phyloP scores from a whole-genome alignment of 2,888 invertebrate species.

The Polietes domitor region DNA sequence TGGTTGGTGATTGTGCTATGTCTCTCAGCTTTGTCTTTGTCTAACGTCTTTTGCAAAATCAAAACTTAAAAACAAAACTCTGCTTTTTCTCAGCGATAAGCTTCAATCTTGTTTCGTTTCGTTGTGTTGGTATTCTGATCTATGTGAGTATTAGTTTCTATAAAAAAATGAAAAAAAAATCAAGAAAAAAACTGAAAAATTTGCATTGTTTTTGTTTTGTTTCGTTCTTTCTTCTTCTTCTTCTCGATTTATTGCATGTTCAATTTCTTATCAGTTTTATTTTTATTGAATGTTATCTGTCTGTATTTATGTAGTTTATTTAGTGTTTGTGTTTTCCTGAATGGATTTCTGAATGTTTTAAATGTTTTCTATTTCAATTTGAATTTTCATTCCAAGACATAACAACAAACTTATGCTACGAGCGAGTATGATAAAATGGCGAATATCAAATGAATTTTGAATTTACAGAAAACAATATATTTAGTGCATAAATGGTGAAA shows the following conservation, averaged over 20 bases:
- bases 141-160: conserved; percentile 72
- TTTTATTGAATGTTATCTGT: conserved; percentile 29
- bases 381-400: neutral
- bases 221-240: conserved; percentile 7
- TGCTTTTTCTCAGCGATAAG: conserved; percentile 32
- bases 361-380: neutral
- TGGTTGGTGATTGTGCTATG: conserved; percentile 30
- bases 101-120: conserved; percentile 54
- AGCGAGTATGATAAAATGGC: too few relatives aligned
- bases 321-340: neutral
- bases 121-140: conserved; percentile 70
- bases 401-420: neutral
- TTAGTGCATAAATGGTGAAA: too few relatives aligned
- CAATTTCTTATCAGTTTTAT: conserved; percentile 3
- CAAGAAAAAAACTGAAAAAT: conserved; percentile 15
- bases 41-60: conserved; percentile 45
- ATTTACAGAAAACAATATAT: too few relatives aligned
- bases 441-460: too few relatives aligned
- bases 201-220: too few relatives aligned
- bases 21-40: conserved; percentile 61
- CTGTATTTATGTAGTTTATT: conserved; percentile 34
- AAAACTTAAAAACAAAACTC: conserved; percentile 13
- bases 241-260: conserved; percentile 32
- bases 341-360: conserved; percentile 4
- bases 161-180: conserved; percentile 13